Evolutionary conservation across 2,797 vertebrate genomes (phyloP).

Genomic region (Lophotriccus pileatus): DNA sequence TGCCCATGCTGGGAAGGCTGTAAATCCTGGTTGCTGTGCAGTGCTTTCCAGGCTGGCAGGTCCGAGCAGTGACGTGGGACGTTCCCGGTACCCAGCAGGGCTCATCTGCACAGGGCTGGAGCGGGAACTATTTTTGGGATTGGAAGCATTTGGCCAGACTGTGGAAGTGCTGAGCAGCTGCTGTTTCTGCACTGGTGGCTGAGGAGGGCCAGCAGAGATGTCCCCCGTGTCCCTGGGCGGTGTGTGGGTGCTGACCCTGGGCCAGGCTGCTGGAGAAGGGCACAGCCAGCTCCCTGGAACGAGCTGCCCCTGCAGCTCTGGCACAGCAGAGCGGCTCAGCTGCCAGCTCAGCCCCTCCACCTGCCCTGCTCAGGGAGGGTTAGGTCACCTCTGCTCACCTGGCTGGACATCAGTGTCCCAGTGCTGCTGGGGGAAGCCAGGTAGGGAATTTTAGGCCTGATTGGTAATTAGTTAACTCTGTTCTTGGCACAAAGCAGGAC

Average conservation of each 20-base stretch:
- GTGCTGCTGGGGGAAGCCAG: not conserved
- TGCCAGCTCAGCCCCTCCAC: not conserved
- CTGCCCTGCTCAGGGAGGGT: not conserved
- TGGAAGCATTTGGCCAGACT: not conserved
- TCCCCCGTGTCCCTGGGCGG: not conserved
- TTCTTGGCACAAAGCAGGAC: not conserved
- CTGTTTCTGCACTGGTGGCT: not conserved
- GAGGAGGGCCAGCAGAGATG: not conserved
- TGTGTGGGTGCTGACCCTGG: rapidly evolving
- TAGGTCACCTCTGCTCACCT: rapidly evolving
- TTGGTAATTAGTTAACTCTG: not conserved
- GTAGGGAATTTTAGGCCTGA: not conserved
- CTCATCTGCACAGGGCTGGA: not conserved
- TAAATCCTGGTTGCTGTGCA: not conserved
- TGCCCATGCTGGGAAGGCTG: not conserved
- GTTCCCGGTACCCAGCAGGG: not conserved
- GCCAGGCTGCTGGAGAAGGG: not conserved
- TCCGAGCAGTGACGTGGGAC: not conserved
- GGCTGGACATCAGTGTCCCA: rapidly evolving
- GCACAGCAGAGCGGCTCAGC: not conserved
- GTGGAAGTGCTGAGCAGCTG: not conserved
- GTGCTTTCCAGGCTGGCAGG: not conserved
- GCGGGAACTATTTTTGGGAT: not conserved
- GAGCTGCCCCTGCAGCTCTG: not conserved
- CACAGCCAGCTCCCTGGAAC: rapidly evolving